Evolutionary conservation across 2,797 vertebrate genomes (phyloP), one percentile per base, ranked within the genome.

Genomic region (Leptatherina wallacei): DNA sequence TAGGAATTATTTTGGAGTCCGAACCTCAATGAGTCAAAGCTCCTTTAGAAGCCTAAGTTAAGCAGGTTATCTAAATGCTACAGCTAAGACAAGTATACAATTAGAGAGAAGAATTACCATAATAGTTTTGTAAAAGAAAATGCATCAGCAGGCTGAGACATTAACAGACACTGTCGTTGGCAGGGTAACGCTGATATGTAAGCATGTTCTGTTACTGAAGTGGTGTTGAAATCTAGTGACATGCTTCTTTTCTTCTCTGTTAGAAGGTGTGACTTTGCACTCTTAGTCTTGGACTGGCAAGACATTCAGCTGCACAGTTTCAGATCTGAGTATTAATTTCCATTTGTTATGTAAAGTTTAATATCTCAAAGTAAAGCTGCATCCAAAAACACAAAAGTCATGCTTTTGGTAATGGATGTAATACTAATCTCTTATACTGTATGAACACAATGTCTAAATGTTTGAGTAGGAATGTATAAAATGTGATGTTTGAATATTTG

Each of bases 121-220:
- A 64, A 67, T 27, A 56, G 63, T 69, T 78, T 49, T 79, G 70
- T 33, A 57, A 35, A 35, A 51, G 33, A 44, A 80, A 69, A 54
- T 75, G 78, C 73, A 78, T 82, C 81, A 55, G 68, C 0, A 8
- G 51, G 29, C 70, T 80, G 74, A 87, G 69, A 83, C 78, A 78
- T 82, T 81, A 87, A 86, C 80, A 82, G 83, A 81, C 81, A 87
- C 83, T 75, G 82, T 76, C 83, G 85, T 70, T 86, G 88, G 78
- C 88, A 86, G 82, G 59, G 75, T 78, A 5, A 4, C 85, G 88
- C 90, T 59, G 86, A 90, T 90, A 80, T 63, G 79, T 65, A 54
- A 82, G 77, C 67, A 54, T 40, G 75, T 47, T 44, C 84, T 38
- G 59, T 87, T 89, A 91, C 80, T 40, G 44, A 87, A 81, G 65